These are phyloP conservation scores for Sinohyriopsis cumingii DNA, from an alignment of 2,888 invertebrate genomes.

Conservation along the genomic window DNA sequence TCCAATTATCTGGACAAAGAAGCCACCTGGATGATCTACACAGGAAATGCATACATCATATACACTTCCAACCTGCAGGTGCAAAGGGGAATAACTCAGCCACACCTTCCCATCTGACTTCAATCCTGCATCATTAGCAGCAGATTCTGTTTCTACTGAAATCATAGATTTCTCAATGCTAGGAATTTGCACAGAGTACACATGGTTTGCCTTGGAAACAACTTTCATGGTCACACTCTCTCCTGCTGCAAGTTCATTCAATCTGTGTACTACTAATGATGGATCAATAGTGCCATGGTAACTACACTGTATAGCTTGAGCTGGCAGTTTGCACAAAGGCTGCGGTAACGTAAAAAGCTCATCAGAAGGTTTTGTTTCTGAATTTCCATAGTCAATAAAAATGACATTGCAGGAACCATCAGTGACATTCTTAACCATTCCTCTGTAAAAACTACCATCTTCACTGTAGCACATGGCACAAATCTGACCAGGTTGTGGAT, in stretches of 20 bases:
- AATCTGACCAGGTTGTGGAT: constrained; percentile 30
- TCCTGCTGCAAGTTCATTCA: constrained; percentile 31
- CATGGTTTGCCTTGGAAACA: constrained; percentile 24
- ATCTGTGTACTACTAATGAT: constrained; percentile 28
- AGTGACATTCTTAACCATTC: constrained; percentile 43
- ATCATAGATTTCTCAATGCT: constrained; percentile 26
- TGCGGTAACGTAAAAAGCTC: constrained; percentile 42
- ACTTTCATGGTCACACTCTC: constrained; percentile 30
- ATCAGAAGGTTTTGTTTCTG: constrained; percentile 36
- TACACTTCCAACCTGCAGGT: constrained; percentile 32
- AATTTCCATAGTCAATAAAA: constrained; percentile 52
- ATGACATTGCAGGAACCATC: constrained; percentile 37
- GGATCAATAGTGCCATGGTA: constrained; percentile 33
- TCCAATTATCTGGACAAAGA: constrained; percentile 41
- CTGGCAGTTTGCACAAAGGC: constrained; percentile 34
- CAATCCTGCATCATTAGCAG: neutral
- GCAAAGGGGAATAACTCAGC: constrained; percentile 26
- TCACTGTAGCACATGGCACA: constrained; percentile 49
- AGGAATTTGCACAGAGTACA: constrained; percentile 36
- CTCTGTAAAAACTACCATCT: constrained; percentile 61
- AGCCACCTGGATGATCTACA: constrained; percentile 40
- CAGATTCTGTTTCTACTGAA: neutral
- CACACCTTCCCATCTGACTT: constrained; percentile 15
- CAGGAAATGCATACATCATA: constrained; percentile 46
- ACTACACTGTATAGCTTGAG: constrained; percentile 41